phyloP scores from a whole-genome alignment of 2,888 invertebrate genomes.

The Chrysolina oricalcia region DNA sequence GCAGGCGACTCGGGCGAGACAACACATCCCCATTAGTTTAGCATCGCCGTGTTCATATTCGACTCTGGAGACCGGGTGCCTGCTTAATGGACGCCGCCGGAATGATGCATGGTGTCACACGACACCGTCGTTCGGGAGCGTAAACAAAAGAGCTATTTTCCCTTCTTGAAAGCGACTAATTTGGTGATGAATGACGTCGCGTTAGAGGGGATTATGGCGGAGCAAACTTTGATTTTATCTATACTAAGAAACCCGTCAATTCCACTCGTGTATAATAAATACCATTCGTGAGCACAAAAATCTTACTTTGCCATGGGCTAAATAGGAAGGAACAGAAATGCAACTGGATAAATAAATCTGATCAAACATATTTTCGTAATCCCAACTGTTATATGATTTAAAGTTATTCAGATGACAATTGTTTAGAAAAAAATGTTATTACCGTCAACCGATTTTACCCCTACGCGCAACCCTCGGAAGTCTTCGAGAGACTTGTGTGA shows the following conservation, averaged over 20 bases:
- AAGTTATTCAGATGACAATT: no score
- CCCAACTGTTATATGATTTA: no score
- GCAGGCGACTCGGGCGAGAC: constrained; percentile 60
- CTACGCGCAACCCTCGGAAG: no score
- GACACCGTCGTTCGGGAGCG: constrained; percentile 43
- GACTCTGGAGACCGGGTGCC: constrained; percentile 64
- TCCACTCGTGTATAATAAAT: no score
- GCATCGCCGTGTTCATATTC: constrained; percentile 65
- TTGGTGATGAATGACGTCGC: constrained; percentile 38
- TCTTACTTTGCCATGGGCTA: no score
- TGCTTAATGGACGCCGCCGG: constrained; percentile 59
- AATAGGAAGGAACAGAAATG: no score
- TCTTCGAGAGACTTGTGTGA: no score
- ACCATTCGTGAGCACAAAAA: no score
- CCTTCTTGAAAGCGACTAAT: constrained; percentile 39
- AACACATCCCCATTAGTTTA: constrained; percentile 70
- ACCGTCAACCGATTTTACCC: no score
- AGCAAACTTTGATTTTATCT: background rate
- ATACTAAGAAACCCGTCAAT: background rate
- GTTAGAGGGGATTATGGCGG: background rate
- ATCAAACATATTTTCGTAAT: no score
- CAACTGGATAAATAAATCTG: no score
- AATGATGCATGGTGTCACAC: constrained; percentile 58
- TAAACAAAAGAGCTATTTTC: constrained; percentile 46
- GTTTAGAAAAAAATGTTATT: no score